phyloP scores from a whole-genome alignment of 2,113 vertebrate species.

The Cervus canadensis region DNA sequence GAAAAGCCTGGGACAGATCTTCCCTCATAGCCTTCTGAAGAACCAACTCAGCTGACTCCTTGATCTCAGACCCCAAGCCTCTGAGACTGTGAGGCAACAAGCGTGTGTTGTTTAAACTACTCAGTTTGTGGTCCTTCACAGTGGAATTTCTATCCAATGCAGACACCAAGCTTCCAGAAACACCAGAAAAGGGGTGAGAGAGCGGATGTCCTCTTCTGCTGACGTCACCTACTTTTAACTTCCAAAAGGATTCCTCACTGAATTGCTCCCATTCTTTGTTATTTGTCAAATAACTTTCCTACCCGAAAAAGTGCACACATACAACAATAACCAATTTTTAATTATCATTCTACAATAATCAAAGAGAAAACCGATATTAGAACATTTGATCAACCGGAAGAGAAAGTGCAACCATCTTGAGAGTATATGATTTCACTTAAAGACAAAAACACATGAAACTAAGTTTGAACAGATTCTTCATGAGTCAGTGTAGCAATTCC shows the following conservation, averaged over 20 bases:
- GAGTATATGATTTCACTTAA: not conserved
- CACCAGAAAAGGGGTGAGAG: accelerated
- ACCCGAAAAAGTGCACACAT: not conserved
- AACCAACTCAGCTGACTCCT: not conserved
- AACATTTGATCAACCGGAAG: not conserved
- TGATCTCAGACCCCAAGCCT: not conserved
- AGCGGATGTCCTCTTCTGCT: not conserved
- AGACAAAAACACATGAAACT: not conserved
- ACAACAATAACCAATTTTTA: not conserved
- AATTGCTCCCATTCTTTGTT: not conserved
- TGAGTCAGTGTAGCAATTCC: not conserved
- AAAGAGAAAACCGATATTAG: not conserved
- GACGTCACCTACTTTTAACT: not conserved
- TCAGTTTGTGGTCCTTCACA: not conserved
- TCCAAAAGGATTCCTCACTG: not conserved
- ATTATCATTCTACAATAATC: not conserved
- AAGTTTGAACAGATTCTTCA: not conserved
- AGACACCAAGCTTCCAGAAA: not conserved
- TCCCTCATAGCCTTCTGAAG: not conserved
- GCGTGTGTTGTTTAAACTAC: accelerated
- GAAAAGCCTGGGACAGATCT: not conserved
- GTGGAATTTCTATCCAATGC: not conserved
- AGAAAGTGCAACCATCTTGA: not conserved
- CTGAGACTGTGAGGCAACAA: not conserved
- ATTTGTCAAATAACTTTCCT: not conserved